Conservation (phyloP, 2,797 vertebrate species). For the Aphelocoma californica region DNA sequence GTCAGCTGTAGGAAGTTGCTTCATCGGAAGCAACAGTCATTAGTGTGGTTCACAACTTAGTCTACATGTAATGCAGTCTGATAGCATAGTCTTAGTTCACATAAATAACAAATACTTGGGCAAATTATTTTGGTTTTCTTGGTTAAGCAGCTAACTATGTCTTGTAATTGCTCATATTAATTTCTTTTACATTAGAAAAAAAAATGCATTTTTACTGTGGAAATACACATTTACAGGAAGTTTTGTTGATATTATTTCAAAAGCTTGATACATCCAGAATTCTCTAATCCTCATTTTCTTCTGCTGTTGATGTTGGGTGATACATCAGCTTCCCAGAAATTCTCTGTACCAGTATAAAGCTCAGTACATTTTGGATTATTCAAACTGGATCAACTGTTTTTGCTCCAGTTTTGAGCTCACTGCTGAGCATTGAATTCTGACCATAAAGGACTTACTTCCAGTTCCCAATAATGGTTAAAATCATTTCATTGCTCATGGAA, state of each 20-base stretch:
- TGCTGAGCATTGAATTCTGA: not conserved
- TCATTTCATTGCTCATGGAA: not conserved
- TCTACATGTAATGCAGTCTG: not conserved
- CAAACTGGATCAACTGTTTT: constrained; percentile 9
- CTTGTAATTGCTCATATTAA: not conserved
- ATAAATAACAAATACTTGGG: not conserved
- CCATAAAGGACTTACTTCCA: not conserved
- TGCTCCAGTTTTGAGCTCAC: not conserved
- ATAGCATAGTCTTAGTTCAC: not conserved
- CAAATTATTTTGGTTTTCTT: not conserved
- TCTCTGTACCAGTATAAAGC: not conserved
- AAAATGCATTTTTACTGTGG: not conserved
- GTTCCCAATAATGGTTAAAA: not conserved
- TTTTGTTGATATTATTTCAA: not conserved
- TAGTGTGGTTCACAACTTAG: not conserved
- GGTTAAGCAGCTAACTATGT: not conserved
- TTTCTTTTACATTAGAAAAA: not conserved
- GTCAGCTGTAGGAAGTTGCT: not conserved
- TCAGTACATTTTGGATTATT: constrained; percentile 15
- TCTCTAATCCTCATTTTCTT: not conserved
- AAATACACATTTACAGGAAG: not conserved
- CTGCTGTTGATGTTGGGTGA: not conserved
- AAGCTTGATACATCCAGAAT: not conserved
- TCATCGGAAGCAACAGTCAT: not conserved
- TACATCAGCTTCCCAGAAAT: constrained; percentile 9